Evolutionary conservation across 2,888 invertebrate species (phyloP), one percentile per base, ranked within the genome.

Genomic region (Dichetophora obliterata): DNA sequence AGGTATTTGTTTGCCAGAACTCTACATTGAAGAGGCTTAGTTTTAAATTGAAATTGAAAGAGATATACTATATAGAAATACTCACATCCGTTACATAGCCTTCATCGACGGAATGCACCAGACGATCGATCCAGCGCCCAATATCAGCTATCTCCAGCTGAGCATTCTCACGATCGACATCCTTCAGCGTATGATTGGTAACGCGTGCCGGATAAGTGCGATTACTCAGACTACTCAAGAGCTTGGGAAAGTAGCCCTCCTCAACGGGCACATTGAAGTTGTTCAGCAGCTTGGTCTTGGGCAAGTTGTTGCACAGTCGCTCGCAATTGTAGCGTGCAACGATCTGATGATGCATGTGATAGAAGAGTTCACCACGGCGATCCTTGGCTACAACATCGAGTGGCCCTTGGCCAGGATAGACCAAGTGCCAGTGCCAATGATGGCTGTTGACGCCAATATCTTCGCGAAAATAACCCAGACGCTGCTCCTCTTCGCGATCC

Each of bases 381-480:
- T 94, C 92, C 86, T 95, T 95, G 69, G 91, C 91, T 5, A 95
- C 94, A 57, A 95, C 92, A 57, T 90, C 88, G 16, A 86, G 84
- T 22, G 91, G 91, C 0, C 93, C 92, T 76, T 93, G 92, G 86
- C 92, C 93, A 0, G 96, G 95, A 86, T 96, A 96, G 1, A 96
- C 95, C 81, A 96, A 91, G 88, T 96, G 96, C 96, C 96, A 96
- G 86, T 96, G 96, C 96, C 96, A 96, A 87, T 96, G 96, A 87
- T 96, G 96, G 71, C 95, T 92, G 89, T 96, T 96, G 82, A 96
- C 91, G 80, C 95, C 95, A 78, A 95, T 90, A 88, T 96, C 96
- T 87, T 96, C 96, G 57, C 96, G 92, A 91, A 95, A 96, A 89
- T 96, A 96, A 43, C 95, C 94, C 78, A 95, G 88, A 5, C 94